Evolutionary conservation across 2,113 vertebrate species (phyloP).

Genomic region (Cariama cristata): DNA sequence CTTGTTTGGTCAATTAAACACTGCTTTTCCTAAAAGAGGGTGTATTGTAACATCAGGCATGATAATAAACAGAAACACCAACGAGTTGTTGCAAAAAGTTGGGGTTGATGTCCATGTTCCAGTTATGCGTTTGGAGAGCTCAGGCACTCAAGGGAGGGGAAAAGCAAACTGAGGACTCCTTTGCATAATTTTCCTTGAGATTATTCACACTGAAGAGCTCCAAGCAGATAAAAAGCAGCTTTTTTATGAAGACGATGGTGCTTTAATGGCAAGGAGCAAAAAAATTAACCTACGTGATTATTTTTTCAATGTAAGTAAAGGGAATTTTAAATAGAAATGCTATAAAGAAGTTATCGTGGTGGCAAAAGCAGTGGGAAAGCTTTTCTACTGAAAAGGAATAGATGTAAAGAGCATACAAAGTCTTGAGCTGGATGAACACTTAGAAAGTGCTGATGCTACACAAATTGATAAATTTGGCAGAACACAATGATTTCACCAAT

Average conservation of each 20-base stretch:
- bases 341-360: neutral
- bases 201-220: neutral
- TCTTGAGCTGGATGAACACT: neutral
- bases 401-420: neutral
- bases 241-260: neutral
- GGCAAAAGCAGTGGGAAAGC: neutral
- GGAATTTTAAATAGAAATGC: neutral
- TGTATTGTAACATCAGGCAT: constrained; percentile 18
- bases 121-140: neutral
- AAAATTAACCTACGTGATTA: neutral
- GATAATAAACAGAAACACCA: constrained; percentile 43
- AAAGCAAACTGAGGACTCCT: neutral
- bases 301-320: neutral
- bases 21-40: constrained; percentile 34
- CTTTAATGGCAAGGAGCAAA: neutral
- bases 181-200: neutral
- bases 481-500: neutral
- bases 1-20: constrained; percentile 51
- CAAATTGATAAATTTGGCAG: neutral
- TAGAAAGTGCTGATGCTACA: neutral
- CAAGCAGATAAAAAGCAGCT: neutral
- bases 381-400: neutral
- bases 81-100: neutral
- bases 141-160: neutral
- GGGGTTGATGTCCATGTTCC: neutral